A percentile compares a stretch with the other conserved stretches of the same genome.
phyloP scores from a whole-genome alignment of 1,140 invertebrate genomes.

The Sycobia sp. region DNA sequence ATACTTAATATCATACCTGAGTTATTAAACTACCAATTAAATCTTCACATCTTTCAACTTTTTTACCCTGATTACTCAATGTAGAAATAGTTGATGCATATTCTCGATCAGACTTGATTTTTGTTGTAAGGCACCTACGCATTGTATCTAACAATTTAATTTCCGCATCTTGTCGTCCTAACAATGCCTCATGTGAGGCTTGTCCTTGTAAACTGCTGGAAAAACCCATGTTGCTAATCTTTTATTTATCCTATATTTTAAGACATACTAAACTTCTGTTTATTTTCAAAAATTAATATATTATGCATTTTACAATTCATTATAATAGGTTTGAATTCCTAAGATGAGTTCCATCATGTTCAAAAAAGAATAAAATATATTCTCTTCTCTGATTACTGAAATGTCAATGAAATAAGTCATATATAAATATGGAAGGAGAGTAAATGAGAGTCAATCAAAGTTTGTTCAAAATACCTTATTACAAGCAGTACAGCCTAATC shows the following conservation, averaged over 20 bases:
- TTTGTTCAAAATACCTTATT: too few relatives aligned
- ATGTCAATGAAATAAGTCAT: too few relatives aligned
- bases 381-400: too few relatives aligned
- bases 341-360: too few relatives aligned
- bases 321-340: too few relatives aligned
- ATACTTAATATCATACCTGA: too few relatives aligned
- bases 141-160: slow-evolving; percentile 87
- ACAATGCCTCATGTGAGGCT: slow-evolving; percentile 81
- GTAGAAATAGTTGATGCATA: slow-evolving; percentile 82
- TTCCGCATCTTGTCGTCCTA: slow-evolving; percentile 88
- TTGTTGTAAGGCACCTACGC: slow-evolving; percentile 79
- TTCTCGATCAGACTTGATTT: slow-evolving; percentile 89
- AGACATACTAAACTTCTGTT: slow-evolving; percentile 4
- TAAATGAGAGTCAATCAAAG: too few relatives aligned
- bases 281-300: neutral
- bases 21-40: slow-evolving; percentile 70
- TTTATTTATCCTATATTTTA: neutral
- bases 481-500: too few relatives aligned
- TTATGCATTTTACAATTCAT: too few relatives aligned
- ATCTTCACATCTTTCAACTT: slow-evolving; percentile 80
- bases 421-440: too few relatives aligned
- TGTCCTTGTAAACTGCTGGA: slow-evolving; percentile 81
- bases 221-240: slow-evolving; percentile 75
- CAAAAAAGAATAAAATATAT: too few relatives aligned
- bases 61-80: slow-evolving; percentile 79